Percentiles rank a stretch among this genome's conserved stretches.
phyloP scores from a whole-genome alignment of 1,140 invertebrate genomes.

The Stenopsyche tienmushanensis region DNA sequence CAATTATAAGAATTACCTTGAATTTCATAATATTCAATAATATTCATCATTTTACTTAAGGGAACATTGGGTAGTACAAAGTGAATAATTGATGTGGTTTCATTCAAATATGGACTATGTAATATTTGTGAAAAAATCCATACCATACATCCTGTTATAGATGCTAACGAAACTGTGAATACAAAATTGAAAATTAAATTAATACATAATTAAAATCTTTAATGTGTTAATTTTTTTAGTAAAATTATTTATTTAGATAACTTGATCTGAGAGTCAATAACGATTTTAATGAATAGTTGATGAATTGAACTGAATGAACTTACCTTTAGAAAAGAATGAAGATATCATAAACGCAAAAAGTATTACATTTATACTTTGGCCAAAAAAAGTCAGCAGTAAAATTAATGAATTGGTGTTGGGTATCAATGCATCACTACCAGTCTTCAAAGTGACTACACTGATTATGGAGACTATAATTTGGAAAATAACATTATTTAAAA shows the following conservation, averaged over 20 bases:
- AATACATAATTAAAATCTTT: background rate
- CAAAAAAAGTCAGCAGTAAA: conserved; percentile 14
- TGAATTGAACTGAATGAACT: background rate
- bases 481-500: conserved; percentile 14
- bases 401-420: conserved; percentile 17
- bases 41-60: no score
- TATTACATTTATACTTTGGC: conserved; percentile 28
- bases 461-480: background rate
- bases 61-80: no score
- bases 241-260: background rate
- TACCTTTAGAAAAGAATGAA: conserved; percentile 30
- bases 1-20: no score
- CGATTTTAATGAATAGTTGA: background rate
- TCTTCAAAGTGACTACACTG: conserved; percentile 8
- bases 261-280: background rate
- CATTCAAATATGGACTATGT: no score
- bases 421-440: conserved; percentile 12
- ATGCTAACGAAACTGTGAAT: no score
- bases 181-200: no score
- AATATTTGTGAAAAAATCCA: no score
- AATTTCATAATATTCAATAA: no score
- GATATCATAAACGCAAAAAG: conserved; percentile 25
- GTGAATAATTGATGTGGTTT: no score
- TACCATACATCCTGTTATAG: no score
- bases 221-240: background rate